Percentiles rank a stretch among this genome's conserved stretches.
Evolutionary conservation across 2,888 invertebrate species (phyloP).

Genomic region (Diploptera punctata): DNA sequence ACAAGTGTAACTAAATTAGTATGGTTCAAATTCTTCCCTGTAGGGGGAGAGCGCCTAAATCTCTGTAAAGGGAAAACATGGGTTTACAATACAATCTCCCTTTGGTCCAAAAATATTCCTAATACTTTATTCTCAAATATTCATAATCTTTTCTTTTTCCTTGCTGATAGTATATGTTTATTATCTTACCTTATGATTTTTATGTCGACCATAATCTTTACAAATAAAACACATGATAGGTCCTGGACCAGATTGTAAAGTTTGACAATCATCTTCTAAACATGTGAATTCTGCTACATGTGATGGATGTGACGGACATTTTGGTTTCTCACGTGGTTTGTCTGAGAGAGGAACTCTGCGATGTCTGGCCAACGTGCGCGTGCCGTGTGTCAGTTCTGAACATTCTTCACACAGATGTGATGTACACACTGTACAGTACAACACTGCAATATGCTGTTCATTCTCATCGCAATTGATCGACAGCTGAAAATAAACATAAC

Average conservation of each 20-base stretch:
- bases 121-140: too few species aligned
- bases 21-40: too few species aligned
- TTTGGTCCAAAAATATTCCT: too few species aligned
- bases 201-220: conserved; percentile 64
- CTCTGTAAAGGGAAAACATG: too few species aligned
- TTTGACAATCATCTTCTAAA: conserved; percentile 60
- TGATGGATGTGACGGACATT: conserved; percentile 60
- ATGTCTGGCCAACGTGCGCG: conserved; percentile 60
- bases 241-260: conserved; percentile 45
- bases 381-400: conserved; percentile 60
- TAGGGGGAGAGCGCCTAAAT: too few species aligned
- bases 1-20: too few species aligned
- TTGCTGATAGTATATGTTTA: too few species aligned
- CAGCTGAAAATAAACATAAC: conserved; percentile 49
- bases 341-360: conserved; percentile 61
- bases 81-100: too few species aligned
- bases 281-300: conserved; percentile 64
- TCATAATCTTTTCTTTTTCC: too few species aligned
- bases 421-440: conserved; percentile 63
- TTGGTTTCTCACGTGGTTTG: conserved; percentile 62
- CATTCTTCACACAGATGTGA: conserved; percentile 63
- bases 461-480: conserved; percentile 62
- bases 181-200: conserved; percentile 59
- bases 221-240: conserved; percentile 66
- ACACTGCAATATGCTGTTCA: conserved; percentile 60